Conservation (phyloP, 2,113 vertebrate species). For the Thryonomys swinderianus region DNA sequence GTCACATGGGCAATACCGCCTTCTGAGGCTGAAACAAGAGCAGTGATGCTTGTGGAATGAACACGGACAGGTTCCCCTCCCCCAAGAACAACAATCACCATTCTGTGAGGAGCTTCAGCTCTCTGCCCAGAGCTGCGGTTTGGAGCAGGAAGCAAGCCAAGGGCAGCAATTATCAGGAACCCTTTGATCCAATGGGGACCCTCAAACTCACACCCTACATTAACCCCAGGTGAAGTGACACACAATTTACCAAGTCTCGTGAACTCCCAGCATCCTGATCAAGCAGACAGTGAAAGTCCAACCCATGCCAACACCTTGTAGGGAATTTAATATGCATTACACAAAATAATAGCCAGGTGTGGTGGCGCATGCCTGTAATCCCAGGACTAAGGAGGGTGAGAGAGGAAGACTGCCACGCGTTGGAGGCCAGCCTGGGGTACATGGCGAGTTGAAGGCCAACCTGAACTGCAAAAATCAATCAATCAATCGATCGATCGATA, state of each 20-base stretch:
- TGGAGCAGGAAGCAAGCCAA: slow-evolving; percentile 40
- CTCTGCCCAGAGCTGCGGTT: slow-evolving; percentile 29
- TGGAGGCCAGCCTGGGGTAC: neutral
- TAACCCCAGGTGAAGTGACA: neutral
- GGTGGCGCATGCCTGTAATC: neutral
- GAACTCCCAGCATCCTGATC: neutral
- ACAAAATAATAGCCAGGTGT: neutral
- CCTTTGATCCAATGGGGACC: neutral
- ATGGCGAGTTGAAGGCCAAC: neutral
- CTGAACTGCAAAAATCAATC: neutral
- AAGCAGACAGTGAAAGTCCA: neutral
- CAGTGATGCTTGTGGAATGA: slow-evolving; percentile 69
- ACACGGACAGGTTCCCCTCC: slow-evolving; percentile 60
- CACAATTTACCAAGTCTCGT: neutral
- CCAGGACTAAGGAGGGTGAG: neutral
- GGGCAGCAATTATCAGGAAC: slow-evolving; percentile 36
- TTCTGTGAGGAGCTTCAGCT: slow-evolving; percentile 36
- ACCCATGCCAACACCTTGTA: neutral
- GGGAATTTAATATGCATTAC: neutral
- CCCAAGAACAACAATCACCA: slow-evolving; percentile 60
- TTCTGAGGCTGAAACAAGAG: slow-evolving; percentile 69
- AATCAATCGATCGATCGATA: neutral
- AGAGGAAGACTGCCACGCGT: neutral
- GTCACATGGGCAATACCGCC: slow-evolving; percentile 40
- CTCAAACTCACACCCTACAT: neutral